Conservation (phyloP, 2,797 vertebrate species). For the Erpetoichthys calabaricus region DNA sequence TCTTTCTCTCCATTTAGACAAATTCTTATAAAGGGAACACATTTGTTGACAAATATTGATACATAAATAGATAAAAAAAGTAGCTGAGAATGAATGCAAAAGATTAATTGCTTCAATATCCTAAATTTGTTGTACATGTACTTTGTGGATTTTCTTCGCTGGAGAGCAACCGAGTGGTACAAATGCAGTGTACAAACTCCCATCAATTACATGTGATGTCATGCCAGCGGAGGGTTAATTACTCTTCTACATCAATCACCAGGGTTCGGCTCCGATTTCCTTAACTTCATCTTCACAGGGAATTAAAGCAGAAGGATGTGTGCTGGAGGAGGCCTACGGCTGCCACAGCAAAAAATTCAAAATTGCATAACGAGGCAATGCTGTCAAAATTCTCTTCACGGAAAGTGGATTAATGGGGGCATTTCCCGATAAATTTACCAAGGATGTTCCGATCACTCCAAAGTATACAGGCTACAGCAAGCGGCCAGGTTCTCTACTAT, state of each 20-base stretch:
- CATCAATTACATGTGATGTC: slow-evolving; percentile 1
- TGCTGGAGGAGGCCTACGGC: too few relatives aligned
- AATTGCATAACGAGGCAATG: too few relatives aligned
- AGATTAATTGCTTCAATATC: slow-evolving; percentile 12
- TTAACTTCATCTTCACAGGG: too few relatives aligned
- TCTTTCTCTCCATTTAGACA: slow-evolving; percentile 6
- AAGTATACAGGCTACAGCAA: too few relatives aligned
- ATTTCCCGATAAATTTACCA: too few relatives aligned
- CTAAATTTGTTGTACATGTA: background rate
- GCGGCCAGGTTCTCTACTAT: too few relatives aligned
- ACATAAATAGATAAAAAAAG: slow-evolving; percentile 8
- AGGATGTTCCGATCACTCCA: too few relatives aligned
- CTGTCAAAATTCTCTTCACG: too few relatives aligned
- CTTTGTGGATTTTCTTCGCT: slow-evolving; percentile 1
- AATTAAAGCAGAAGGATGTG: too few relatives aligned
- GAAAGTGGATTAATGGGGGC: too few relatives aligned
- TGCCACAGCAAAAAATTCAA: too few relatives aligned
- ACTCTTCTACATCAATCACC: background rate
- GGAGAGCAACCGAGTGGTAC: background rate
- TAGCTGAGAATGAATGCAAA: slow-evolving; percentile 3
- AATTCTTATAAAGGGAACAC: background rate
- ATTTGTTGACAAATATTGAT: slow-evolving; percentile 8
- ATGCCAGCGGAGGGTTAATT: background rate
- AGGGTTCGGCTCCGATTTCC: too few relatives aligned
- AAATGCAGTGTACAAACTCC: background rate